Evolutionary conservation across 2,113 vertebrate genomes (phyloP).

Genomic region (Syrrhaptes paradoxus): DNA sequence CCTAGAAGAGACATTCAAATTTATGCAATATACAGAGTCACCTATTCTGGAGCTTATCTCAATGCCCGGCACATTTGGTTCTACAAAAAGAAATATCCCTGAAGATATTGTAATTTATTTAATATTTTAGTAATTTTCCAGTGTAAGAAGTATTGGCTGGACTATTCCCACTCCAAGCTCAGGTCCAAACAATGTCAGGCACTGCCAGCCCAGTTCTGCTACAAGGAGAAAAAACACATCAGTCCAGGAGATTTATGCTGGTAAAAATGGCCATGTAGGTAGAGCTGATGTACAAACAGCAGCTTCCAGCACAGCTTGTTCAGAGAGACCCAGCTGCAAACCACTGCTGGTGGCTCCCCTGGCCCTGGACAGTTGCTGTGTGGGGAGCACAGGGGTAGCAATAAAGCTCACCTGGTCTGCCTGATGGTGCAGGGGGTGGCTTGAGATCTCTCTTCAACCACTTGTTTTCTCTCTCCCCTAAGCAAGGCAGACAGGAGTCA

Average conservation of each 20-base stretch:
- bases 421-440: rapidly evolving
- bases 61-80: background rate
- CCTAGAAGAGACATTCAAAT: background rate
- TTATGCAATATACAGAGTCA: background rate
- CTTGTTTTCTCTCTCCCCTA: background rate
- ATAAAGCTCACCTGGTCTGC: background rate
- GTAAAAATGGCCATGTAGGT: background rate
- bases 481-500: background rate
- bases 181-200: rapidly evolving
- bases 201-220: background rate
- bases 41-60: background rate
- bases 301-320: background rate
- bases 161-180: background rate
- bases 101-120: background rate
- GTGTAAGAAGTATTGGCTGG: background rate
- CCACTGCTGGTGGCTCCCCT: background rate
- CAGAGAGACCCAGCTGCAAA: background rate
- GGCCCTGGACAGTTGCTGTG: background rate
- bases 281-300: background rate
- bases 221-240: background rate
- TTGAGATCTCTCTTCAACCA: background rate
- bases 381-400: background rate
- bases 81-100: background rate
- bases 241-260: background rate
- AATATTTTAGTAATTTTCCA: background rate